Conservation (phyloP, 1,140 invertebrate species). For the Whitmania pigra region DNA sequence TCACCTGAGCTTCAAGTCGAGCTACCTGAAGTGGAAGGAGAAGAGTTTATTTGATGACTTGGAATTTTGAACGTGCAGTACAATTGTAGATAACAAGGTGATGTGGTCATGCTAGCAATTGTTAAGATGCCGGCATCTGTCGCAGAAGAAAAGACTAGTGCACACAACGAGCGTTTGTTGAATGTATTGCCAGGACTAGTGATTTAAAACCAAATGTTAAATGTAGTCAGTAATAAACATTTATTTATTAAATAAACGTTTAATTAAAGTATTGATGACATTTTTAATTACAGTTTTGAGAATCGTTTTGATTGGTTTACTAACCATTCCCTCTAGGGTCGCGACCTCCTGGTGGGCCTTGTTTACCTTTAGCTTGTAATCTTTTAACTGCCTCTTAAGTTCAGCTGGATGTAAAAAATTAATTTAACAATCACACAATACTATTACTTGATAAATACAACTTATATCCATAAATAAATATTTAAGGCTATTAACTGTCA, state of each 20-base stretch:
- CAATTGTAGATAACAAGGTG: not conserved
- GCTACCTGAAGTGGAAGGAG: constrained; percentile 50
- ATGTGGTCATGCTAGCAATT: not conserved
- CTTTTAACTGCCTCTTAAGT: constrained; percentile 47
- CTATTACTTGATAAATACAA: too few relatives aligned
- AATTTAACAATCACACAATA: too few relatives aligned
- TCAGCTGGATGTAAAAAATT: not conserved
- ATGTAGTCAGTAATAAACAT: too few relatives aligned
- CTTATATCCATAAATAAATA: too few relatives aligned
- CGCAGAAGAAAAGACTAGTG: not conserved
- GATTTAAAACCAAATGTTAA: too few relatives aligned
- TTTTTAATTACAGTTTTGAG: not conserved
- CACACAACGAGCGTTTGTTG: not conserved
- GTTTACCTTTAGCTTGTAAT: constrained; percentile 83
- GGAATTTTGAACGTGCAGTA: not conserved
- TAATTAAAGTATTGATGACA: too few relatives aligned
- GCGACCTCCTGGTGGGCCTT: constrained; percentile 92
- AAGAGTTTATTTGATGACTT: constrained; percentile 18
- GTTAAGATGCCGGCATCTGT: not conserved
- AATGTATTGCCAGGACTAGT: not conserved
- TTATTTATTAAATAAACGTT: too few relatives aligned
- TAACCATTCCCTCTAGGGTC: constrained; percentile 60
- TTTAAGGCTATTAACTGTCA: too few relatives aligned
- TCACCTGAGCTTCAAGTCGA: constrained; percentile 85
- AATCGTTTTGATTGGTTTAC: constrained; percentile 25